Evolutionary conservation across 2,888 invertebrate species (phyloP).

Genomic region (Brachyptera putata): DNA sequence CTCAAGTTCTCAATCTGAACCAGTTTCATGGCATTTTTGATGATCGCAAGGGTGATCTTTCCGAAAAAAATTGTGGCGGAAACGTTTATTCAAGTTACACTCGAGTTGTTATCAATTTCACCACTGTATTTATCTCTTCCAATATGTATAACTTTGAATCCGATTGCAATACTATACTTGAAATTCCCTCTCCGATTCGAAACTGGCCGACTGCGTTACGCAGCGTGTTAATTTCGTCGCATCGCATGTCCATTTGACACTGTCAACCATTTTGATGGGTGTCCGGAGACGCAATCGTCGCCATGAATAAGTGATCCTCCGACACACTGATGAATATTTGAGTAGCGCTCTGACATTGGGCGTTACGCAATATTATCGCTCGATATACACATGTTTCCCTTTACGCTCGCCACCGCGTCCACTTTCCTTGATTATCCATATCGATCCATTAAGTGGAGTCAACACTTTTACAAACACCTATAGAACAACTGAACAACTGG

Average conservation of each 20-base stretch:
- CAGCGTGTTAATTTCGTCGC: constrained; percentile 4
- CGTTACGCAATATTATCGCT: neutral
- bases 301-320: constrained; percentile 27
- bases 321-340: constrained; percentile 22
- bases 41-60: too few species aligned
- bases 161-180: too few species aligned
- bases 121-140: too few species aligned
- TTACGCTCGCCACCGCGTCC: constrained; percentile 5
- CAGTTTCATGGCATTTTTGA: too few species aligned
- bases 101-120: too few species aligned
- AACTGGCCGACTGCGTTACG: too few species aligned
- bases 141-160: too few species aligned
- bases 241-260: constrained; percentile 14
- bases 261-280: constrained; percentile 22
- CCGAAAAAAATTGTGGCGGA: too few species aligned
- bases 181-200: too few species aligned
- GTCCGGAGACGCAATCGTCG: constrained; percentile 24
- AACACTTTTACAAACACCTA: neutral
- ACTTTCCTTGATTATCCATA: constrained; percentile 29
- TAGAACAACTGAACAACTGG: neutral
- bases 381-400: neutral
- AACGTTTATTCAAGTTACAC: too few species aligned
- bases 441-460: constrained; percentile 15
- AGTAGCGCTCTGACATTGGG: constrained; percentile 6
- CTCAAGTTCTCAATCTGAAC: too few species aligned